Percentiles rank a stretch among this genome's conserved stretches.
Evolutionary conservation across 2,113 vertebrate genomes (phyloP).

Genomic region (Synchiropus splendidus): DNA sequence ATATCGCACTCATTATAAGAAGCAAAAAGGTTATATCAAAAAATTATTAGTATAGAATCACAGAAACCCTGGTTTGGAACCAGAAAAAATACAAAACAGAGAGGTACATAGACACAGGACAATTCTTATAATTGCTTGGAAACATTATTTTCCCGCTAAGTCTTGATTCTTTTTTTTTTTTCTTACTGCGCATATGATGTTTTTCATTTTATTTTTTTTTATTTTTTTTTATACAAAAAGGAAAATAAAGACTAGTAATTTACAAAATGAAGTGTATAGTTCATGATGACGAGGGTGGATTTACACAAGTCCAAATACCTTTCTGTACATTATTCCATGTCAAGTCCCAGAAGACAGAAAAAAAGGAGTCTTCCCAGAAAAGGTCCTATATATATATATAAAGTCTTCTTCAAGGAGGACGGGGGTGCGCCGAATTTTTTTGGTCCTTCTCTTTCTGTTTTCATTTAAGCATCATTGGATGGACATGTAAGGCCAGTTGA

Average conservation of each 20-base stretch:
- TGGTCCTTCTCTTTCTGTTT: conserved; percentile 68
- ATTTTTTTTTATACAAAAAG: conserved; percentile 75
- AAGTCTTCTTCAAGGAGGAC: conserved; percentile 68
- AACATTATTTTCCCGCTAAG: conserved; percentile 97
- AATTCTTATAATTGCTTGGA: conserved; percentile 99
- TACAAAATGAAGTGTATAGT: conserved; percentile 98
- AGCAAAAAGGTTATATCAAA: conserved; percentile 99
- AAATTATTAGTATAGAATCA: conserved; percentile 99
- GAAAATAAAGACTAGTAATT: conserved; percentile 99
- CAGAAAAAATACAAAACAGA: conserved; percentile 99
- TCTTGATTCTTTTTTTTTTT: conserved; percentile 80
- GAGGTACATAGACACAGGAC: conserved; percentile 99
- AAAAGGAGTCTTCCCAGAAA: conserved; percentile 68
- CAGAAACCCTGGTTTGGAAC: conserved; percentile 99
- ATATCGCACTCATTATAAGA: conserved; percentile 99
- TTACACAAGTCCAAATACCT: conserved; percentile 85
- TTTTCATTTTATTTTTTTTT: conserved; percentile 80
- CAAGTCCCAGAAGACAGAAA: conserved; percentile 74
- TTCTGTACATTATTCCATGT: conserved; percentile 98
- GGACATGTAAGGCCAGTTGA: conserved; percentile 99
- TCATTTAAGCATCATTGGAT: conserved; percentile 93
- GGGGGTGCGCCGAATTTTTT: conserved; percentile 58
- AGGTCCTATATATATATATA: conserved; percentile 67
- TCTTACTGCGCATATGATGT: conserved; percentile 96
- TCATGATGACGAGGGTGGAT: conserved; percentile 78